Evolutionary conservation across 2,888 invertebrate genomes (phyloP), one percentile per base, ranked within the genome.

Genomic region (Drepana falcataria): DNA sequence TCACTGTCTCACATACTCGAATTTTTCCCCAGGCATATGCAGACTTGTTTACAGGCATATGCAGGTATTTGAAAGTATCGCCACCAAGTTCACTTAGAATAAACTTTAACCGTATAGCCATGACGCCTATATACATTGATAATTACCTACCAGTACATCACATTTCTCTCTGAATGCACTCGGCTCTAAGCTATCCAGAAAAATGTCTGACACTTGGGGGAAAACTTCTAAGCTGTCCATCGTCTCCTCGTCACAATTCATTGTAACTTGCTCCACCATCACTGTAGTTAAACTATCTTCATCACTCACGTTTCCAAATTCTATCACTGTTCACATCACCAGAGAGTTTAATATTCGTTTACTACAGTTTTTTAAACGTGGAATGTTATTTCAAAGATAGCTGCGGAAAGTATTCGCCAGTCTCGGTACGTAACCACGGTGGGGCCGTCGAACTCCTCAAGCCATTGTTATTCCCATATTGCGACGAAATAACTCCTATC

Each of bases 381-480:
- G 76, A 75, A 71, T 75, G 77, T 76, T 75, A 79, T 75, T 77
- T 79, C 67, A 76, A 75, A 78, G 76, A 71, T 71, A 72, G 71
- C 73, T 65, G 65, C 70, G 68, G 68, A 65, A 73, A 70, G 71
- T 65, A 71, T 67, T 67, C 60, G 66, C 55, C 64, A 76, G 85
- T 81, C 73, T 75, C 83, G 85, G 79, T 83, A 63, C 65, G 71
- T 85, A 79, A 77, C 69, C 78, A 80, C 80, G 65, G 61, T 62
- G 81, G 65, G 89, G 88, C 80, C 86, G 81, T 77, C 85, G 90
- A 91, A 88, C 90, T 85, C 74, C 69, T 68, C 58, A 55, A 54
- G 72, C 71, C 83, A 88, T 87, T 85, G 81, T 84, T 86, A 87
- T 87, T 87, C 85, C 83, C 79, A 81, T 85, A 86, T 44, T 83